A percentile compares a stretch with the other conserved stretches of the same genome.
These are phyloP conservation scores for Megalopta genalis DNA, from an alignment of 1,140 invertebrate species.

Conservation along the genomic window DNA sequence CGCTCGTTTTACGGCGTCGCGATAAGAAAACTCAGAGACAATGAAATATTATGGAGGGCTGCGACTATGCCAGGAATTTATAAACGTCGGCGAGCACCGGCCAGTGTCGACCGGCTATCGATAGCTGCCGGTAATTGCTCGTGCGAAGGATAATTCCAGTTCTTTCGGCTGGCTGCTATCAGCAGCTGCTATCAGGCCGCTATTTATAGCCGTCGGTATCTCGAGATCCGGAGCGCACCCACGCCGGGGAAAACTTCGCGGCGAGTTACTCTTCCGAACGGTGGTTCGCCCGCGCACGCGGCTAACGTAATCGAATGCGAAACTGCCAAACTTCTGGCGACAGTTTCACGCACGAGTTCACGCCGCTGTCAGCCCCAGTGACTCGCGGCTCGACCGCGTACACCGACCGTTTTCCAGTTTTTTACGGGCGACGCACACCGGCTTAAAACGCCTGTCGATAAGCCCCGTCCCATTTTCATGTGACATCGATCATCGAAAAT, in stretches of 20 bases:
- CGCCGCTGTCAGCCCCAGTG: conserved; percentile 10
- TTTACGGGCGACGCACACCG: not conserved
- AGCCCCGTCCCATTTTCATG: too few relatives aligned
- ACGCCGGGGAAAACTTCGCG: not conserved
- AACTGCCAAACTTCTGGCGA: conserved; percentile 23
- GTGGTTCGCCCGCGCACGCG: not conserved
- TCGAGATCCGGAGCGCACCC: not conserved
- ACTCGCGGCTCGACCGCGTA: not conserved
- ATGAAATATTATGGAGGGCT: conserved; percentile 13
- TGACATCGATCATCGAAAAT: too few relatives aligned
- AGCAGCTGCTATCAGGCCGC: not conserved
- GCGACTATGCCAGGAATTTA: conserved; percentile 1
- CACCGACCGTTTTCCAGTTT: not conserved
- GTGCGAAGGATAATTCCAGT: conserved; percentile 2
- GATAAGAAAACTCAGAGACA: conserved; percentile 7
- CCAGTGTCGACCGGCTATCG: conserved; percentile 10
- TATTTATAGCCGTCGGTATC: not conserved
- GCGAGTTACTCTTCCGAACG: not conserved
- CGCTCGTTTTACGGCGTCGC: not conserved
- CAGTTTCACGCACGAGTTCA: conserved; percentile 23
- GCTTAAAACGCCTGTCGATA: too few relatives aligned
- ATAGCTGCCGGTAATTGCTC: conserved; percentile 11
- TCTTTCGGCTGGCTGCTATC: not conserved
- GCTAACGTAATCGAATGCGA: conserved; percentile 20
- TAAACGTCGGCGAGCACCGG: not conserved